These are phyloP conservation scores for Bimastos eiseni DNA, from an alignment of 2,888 invertebrate species.

Conservation along the genomic window DNA sequence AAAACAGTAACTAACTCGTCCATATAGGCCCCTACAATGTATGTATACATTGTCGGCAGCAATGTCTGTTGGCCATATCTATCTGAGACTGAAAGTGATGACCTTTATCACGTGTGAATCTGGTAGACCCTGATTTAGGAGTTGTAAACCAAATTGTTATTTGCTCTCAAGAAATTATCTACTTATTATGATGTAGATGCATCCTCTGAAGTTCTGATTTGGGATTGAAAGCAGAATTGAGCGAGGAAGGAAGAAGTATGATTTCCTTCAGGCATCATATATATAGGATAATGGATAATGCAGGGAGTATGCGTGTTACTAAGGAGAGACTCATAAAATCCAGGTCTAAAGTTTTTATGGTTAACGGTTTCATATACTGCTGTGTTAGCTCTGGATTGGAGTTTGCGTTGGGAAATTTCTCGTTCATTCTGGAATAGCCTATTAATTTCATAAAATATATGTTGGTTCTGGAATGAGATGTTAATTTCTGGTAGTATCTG, in stretches of 20 bases:
- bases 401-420: neutral
- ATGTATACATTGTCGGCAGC: neutral
- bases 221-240: neutral
- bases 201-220: neutral
- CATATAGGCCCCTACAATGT: neutral
- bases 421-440: neutral
- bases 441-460: neutral
- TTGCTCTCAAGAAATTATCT: neutral
- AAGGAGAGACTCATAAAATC: neutral
- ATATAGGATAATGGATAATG: neutral
- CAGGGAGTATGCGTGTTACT: neutral
- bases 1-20: neutral
- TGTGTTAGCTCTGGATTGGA: neutral
- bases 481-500: neutral
- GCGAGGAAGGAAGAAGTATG: neutral
- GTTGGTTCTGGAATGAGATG: neutral
- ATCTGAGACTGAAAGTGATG: neutral
- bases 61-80: neutral
- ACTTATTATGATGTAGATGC: neutral
- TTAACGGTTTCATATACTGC: neutral
- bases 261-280: neutral
- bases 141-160: too few species aligned
- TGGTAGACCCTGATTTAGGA: neutral
- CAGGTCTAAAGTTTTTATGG: neutral
- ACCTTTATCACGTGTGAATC: neutral